Conservation (phyloP, 2,797 vertebrate species). For the Esox masquinongy region DNA sequence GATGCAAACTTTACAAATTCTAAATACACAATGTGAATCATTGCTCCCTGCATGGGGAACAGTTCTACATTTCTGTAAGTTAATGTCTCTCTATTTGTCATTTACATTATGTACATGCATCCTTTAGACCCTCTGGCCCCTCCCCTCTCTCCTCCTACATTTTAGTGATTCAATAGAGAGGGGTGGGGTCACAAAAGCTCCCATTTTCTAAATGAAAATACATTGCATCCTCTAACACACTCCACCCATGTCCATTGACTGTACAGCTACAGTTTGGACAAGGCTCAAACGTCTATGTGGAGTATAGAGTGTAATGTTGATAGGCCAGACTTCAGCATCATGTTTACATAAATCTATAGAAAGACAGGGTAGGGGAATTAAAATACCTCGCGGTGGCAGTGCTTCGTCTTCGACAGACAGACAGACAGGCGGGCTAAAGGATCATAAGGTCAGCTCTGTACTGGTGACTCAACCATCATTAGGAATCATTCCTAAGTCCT, state of each 20-base stretch:
- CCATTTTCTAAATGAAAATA: slow-evolving; percentile 52
- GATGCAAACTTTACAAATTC: slow-evolving; percentile 95
- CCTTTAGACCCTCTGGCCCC: slow-evolving; percentile 72
- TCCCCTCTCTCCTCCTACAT: slow-evolving; percentile 58
- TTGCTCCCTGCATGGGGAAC: slow-evolving; percentile 91
- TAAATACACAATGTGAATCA: slow-evolving; percentile 99
- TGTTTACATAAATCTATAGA: slow-evolving; percentile 45
- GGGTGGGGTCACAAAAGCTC: slow-evolving; percentile 60
- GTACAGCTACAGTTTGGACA: slow-evolving; percentile 62
- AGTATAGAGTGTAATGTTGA: slow-evolving; percentile 50
- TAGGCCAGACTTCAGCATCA: slow-evolving; percentile 48
- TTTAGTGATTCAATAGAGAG: slow-evolving; percentile 66
- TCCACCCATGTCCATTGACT: slow-evolving; percentile 62
- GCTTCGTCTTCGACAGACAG: slow-evolving; percentile 72
- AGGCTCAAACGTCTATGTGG: slow-evolving; percentile 42
- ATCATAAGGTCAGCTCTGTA: slow-evolving; percentile 43
- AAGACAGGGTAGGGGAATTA: slow-evolving; percentile 50
- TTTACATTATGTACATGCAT: slow-evolving; percentile 99
- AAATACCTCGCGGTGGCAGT: slow-evolving; percentile 73
- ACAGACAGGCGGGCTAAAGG: slow-evolving; percentile 59
- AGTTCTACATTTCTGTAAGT: slow-evolving; percentile 95
- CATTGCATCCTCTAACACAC: slow-evolving; percentile 53
- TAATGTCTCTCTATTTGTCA: slow-evolving; percentile 98
- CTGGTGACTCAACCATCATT: slow-evolving; percentile 44
- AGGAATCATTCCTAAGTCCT: slow-evolving; percentile 29